Evolutionary conservation across 2,888 invertebrate species (phyloP), one percentile per base, ranked within the genome.

Genomic region (Aphidoletes aphidimyza): DNA sequence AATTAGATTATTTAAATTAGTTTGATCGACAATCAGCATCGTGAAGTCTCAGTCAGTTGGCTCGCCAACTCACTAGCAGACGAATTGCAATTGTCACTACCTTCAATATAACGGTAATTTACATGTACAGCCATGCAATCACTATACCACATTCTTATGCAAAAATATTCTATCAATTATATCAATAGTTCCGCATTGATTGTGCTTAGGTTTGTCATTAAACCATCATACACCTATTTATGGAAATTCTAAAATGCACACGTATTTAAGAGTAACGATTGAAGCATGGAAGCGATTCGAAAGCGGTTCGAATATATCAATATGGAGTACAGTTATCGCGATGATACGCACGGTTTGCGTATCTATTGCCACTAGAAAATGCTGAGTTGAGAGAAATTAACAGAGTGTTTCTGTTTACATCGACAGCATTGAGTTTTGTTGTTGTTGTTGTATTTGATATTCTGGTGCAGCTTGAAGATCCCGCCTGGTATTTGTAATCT

Each of bases 301-400:
- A 69, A n/a, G n/a, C n/a, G n/a, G n/a, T n/a, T n/a, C n/a, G n/a
- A n/a, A n/a, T n/a, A n/a, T n/a, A n/a, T n/a, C n/a, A n/a, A n/a
- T n/a, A n/a, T n/a, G n/a, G n/a, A n/a, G n/a, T 69, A 69, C 69
- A 69, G 69, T 69, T 69, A 26, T 69, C 69, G 30, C 14, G 54
- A 42, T 5, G 3, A 3, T 22, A 54, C 22, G 54, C 22, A 49
- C 17, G 49, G 9, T 49, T 8, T 49, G 49, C 19, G 17, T 19
- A 49, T 17, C 49, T n/a, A n/a, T n/a, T n/a, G n/a, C n/a, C n/a
- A n/a, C n/a, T n/a, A n/a, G n/a, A n/a, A n/a, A n/a, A n/a, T n/a
- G n/a, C n/a, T n/a, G n/a, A n/a, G n/a, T n/a, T n/a, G n/a, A n/a
- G n/a, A n/a, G n/a, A n/a, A n/a, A n/a, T n/a, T n/a, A n/a, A n/a